These are phyloP conservation scores for Macroramphosus scolopax DNA, from an alignment of 2,797 vertebrate species.

Conservation along the genomic window DNA sequence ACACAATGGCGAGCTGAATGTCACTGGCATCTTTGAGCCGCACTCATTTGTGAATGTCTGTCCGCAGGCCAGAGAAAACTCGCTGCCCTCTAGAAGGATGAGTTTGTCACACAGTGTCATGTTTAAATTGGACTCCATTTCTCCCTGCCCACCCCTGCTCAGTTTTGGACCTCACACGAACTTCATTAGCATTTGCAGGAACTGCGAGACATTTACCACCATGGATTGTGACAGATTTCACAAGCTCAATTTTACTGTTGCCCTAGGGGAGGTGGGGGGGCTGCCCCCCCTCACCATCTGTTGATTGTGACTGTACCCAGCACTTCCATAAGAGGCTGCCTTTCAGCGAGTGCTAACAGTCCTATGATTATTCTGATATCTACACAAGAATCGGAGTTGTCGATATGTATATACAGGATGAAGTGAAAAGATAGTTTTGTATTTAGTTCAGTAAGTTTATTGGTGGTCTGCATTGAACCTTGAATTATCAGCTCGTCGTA, in stretches of 20 bases:
- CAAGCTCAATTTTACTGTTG: conserved; percentile 71
- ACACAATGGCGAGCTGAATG: conserved; percentile 67
- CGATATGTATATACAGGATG: no score
- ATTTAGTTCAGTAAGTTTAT: no score
- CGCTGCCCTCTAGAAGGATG: conserved; percentile 68
- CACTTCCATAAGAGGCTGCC: conserved; percentile 57
- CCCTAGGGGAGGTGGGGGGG: conserved; percentile 62
- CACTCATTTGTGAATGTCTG: conserved; percentile 66
- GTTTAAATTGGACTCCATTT: conserved; percentile 75
- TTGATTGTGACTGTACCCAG: conserved; percentile 70
- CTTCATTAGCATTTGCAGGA: conserved; percentile 77
- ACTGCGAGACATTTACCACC: conserved; percentile 75
- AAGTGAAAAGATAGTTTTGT: no score
- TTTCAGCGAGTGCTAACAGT: conserved; percentile 35
- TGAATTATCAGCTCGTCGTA: no score
- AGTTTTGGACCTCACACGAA: conserved; percentile 69
- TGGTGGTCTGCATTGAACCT: no score
- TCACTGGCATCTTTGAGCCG: conserved; percentile 68
- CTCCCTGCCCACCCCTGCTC: conserved; percentile 38
- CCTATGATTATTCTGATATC: no score
- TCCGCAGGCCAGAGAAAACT: conserved; percentile 63
- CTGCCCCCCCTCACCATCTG: conserved; percentile 75
- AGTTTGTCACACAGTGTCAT: conserved; percentile 70
- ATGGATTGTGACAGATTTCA: conserved; percentile 79
- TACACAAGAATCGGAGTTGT: no score